These are phyloP conservation scores for Neodiprion fabricii DNA, from an alignment of 1,140 invertebrate species.

Conservation along the genomic window DNA sequence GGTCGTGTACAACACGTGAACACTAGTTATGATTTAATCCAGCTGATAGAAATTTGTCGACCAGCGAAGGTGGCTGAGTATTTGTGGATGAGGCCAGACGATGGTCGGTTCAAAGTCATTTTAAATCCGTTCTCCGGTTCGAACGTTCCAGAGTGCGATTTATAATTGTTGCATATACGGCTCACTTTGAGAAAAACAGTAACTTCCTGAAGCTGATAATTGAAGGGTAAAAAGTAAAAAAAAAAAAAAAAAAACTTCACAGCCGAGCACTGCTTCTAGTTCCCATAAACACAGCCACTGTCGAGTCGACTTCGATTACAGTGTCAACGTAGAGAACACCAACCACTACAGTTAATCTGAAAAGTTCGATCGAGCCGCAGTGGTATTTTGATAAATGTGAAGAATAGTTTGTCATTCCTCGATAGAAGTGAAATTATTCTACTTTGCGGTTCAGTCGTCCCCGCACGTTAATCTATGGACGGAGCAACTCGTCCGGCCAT, in stretches of 20 bases:
- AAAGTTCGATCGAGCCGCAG: not conserved
- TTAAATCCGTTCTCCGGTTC: not conserved
- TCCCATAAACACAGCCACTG: not conserved
- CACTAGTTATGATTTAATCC: not conserved
- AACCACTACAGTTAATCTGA: not conserved
- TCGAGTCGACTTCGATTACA: not conserved
- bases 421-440: not conserved
- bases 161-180: not conserved
- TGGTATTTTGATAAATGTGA: not conserved
- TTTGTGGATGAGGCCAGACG: not conserved
- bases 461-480: not conserved
- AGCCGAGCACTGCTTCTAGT: not conserved
- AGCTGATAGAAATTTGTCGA: too few species aligned
- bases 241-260: not conserved
- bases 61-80: not conserved
- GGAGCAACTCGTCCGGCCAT: slow-evolving; percentile 11
- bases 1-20: slow-evolving; percentile 1
- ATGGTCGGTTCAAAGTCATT: slow-evolving; percentile 9
- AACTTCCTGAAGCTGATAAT: not conserved
- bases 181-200: not conserved
- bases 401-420: not conserved
- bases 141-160: not conserved
- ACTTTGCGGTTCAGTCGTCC: not conserved
- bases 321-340: not conserved
- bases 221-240: not conserved